A percentile compares a stretch with the other conserved stretches of the same genome.
These are phyloP conservation scores for Furcifer pardalis DNA, from an alignment of 2,797 vertebrate genomes.

Conservation along the genomic window DNA sequence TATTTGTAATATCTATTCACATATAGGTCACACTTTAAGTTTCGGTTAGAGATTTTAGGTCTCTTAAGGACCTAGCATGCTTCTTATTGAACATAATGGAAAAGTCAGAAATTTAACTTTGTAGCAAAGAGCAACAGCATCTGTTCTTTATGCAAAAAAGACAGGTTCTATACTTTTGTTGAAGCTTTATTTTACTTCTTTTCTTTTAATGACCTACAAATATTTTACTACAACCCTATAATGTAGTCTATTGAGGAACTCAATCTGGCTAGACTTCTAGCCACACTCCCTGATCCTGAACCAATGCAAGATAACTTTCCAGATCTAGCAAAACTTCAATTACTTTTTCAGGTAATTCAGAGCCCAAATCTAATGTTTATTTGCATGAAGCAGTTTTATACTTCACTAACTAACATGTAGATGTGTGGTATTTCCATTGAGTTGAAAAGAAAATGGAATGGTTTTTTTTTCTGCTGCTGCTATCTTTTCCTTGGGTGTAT, in stretches of 20 bases:
- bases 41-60: neutral
- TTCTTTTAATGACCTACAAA: too few relatives aligned
- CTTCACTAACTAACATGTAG: neutral
- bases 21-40: neutral
- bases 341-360: neutral
- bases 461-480: neutral
- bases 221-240: neutral
- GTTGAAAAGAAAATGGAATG: neutral
- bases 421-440: neutral
- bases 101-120: neutral
- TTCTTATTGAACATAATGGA: neutral
- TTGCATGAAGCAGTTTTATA: neutral
- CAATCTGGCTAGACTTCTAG: neutral
- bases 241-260: neutral
- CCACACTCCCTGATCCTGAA: too few relatives aligned
- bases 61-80: too few relatives aligned
- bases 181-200: too few relatives aligned
- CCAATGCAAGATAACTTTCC: neutral
- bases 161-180: neutral
- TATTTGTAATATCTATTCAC: neutral
- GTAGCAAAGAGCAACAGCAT: neutral
- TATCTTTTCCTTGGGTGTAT: neutral
- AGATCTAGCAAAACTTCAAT: neutral
- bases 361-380: neutral
- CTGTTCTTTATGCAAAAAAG: neutral